phyloP scores from a whole-genome alignment of 2,113 vertebrate genomes.

The Passer domesticus region DNA sequence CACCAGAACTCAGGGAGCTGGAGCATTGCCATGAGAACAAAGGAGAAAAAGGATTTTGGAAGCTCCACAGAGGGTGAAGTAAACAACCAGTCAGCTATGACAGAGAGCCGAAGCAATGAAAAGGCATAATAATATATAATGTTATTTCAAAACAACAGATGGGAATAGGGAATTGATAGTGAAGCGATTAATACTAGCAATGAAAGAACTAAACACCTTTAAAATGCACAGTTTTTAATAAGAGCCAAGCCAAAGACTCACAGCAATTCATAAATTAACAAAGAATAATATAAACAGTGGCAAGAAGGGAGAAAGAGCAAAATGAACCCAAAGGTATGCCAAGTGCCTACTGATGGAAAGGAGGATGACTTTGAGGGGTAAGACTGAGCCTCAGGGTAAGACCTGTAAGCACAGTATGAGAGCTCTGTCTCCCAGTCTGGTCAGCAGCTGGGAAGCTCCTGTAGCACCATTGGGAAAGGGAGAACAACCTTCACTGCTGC shows the following conservation, averaged over 20 bases:
- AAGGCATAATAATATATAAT: slow-evolving; percentile 69
- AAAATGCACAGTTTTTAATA: slow-evolving; percentile 71
- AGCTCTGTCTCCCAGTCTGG: not conserved
- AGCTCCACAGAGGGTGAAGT: slow-evolving; percentile 59
- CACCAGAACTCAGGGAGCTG: not conserved
- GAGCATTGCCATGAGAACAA: slow-evolving; percentile 9
- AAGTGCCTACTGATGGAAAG: not conserved
- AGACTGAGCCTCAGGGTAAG: not conserved
- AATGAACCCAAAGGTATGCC: not conserved
- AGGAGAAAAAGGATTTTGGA: slow-evolving; percentile 43
- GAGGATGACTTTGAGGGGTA: not conserved
- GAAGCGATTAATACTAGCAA: slow-evolving; percentile 70
- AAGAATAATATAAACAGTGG: slow-evolving; percentile 19
- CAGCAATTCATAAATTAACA: slow-evolving; percentile 70
- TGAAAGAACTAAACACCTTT: slow-evolving; percentile 70
- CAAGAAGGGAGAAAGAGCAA: slow-evolving; percentile 29
- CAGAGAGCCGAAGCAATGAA: slow-evolving; percentile 62
- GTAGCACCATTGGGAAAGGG: not conserved
- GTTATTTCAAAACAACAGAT: slow-evolving; percentile 72
- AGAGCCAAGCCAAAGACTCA: slow-evolving; percentile 54
- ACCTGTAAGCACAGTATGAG: not conserved
- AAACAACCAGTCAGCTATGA: slow-evolving; percentile 73
- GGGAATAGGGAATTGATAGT: slow-evolving; percentile 72
- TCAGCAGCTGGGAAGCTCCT: not conserved
- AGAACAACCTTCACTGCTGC: not conserved